These are phyloP conservation scores for Sitodiplosis mosellana DNA, from an alignment of 1,140 invertebrate species.

Conservation along the genomic window DNA sequence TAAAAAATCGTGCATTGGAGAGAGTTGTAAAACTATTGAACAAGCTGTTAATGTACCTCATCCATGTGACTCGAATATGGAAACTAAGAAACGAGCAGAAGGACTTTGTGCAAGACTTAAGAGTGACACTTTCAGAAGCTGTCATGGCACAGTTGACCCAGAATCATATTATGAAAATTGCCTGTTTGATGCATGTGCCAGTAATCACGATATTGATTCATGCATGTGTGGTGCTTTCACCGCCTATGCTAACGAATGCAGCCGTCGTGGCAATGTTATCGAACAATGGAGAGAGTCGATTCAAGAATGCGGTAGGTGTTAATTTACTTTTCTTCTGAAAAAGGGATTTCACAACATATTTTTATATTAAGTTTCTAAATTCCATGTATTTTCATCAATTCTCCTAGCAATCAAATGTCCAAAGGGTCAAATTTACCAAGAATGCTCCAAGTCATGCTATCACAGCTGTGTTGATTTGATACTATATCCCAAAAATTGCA, in stretches of 20 bases:
- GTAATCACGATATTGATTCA: constrained; percentile 36
- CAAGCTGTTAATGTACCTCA: constrained; percentile 30
- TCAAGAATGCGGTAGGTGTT: constrained; percentile 44
- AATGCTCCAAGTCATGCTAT: constrained; percentile 56
- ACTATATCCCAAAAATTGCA: constrained; percentile 10
- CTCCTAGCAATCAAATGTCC: constrained; percentile 54
- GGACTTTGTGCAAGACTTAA: constrained; percentile 48
- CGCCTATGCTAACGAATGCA: constrained; percentile 63
- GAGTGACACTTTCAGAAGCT: constrained; percentile 48
- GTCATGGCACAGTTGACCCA: constrained; percentile 43
- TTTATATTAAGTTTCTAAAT: too few relatives aligned
- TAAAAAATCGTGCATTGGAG: constrained; percentile 73
- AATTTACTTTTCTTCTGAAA: too few relatives aligned
- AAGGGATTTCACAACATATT: background rate
- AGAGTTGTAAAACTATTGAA: constrained; percentile 44
- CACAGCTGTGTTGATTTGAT: constrained; percentile 46
- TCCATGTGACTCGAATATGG: constrained; percentile 49
- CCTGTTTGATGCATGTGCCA: constrained; percentile 72
- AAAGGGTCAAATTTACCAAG: constrained; percentile 57
- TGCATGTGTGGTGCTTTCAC: constrained; percentile 68
- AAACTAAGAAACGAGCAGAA: constrained; percentile 46
- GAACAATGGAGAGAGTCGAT: constrained; percentile 58
- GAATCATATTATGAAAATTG: constrained; percentile 61
- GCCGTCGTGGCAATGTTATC: constrained; percentile 37
- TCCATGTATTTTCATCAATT: too few relatives aligned